Evolutionary conservation across 2,113 vertebrate species (phyloP), one percentile per base, ranked within the genome.

Genomic region (Myotis lucifugus): DNA sequence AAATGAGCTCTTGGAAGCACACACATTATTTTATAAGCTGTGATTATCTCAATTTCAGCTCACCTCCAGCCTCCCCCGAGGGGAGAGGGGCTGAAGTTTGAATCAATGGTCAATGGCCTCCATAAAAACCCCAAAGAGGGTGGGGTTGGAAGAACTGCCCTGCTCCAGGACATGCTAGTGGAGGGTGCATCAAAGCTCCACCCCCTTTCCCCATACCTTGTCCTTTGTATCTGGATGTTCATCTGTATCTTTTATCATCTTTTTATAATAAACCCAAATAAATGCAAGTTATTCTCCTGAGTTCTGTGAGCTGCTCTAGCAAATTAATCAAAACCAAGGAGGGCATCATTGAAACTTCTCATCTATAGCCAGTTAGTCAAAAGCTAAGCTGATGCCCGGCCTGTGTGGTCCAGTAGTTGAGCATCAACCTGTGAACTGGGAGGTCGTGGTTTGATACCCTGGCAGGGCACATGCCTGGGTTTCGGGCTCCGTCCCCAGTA

Each of bases 171-270:
- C 27, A 21, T 6, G 19, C 18, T 12, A 61, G 29, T 17, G 10
- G 32, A 64, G 12, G 50, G 50, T 9, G 0, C 6, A 19, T 3
- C 37, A 29, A 37, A 67, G 18, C 6, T 19, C 32, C 1, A 0
- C 14, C 11, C 52, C 50, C 23, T 64, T 78, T 34, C 50, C 34
- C n/a, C n/a, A 5, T 32, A 18, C 8, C 32, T 64, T 64, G 10
- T 8, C 27, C 23, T 79, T 61, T 4, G 3, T 29, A 42, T 46
- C n/a, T 34, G 21, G 42, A 79, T 59, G 5, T 56, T 46, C 25
- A 27, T 61, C 42, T 46, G 11, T 21, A 42, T 54, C 23, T 59
- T 48, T 76, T 74, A 56, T 82, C 67, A 54, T 52, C 19, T 12
- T 72, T 54, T 64, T 83, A 34, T 34, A 82, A 66, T 74, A 56